phyloP scores from a whole-genome alignment of 2,113 vertebrate genomes.

The Strix aluco region DNA sequence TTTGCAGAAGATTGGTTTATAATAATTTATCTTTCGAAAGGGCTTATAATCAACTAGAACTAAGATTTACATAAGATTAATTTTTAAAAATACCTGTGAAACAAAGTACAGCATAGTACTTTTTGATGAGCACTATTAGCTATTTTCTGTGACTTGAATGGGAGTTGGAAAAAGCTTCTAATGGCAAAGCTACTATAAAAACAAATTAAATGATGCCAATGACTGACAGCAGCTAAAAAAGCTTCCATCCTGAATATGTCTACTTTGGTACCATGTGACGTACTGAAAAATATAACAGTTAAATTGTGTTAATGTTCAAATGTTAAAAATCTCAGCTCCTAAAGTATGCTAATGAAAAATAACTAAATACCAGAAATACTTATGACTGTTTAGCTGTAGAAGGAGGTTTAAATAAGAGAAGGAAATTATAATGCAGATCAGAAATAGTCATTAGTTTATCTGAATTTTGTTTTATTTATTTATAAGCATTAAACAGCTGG shows the following conservation, averaged over 20 bases:
- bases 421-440: background rate
- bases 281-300: background rate
- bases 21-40: constrained; percentile 24
- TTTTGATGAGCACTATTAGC: background rate
- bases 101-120: background rate
- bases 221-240: background rate
- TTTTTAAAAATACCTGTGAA: constrained; percentile 3
- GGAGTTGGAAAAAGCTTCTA: background rate
- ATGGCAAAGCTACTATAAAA: background rate
- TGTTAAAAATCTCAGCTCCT: background rate
- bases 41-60: constrained; percentile 12
- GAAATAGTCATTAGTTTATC: background rate
- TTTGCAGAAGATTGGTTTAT: constrained; percentile 27
- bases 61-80: constrained; percentile 1
- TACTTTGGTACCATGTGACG: background rate
- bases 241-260: background rate
- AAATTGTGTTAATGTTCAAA: background rate
- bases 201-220: background rate
- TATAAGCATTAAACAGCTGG: background rate
- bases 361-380: background rate
- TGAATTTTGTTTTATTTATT: background rate
- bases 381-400: background rate
- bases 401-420: background rate
- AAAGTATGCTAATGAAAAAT: background rate
- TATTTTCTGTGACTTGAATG: background rate